Evolutionary conservation across 2,797 vertebrate genomes (phyloP).

Genomic region (Hippoglossus hippoglossus): DNA sequence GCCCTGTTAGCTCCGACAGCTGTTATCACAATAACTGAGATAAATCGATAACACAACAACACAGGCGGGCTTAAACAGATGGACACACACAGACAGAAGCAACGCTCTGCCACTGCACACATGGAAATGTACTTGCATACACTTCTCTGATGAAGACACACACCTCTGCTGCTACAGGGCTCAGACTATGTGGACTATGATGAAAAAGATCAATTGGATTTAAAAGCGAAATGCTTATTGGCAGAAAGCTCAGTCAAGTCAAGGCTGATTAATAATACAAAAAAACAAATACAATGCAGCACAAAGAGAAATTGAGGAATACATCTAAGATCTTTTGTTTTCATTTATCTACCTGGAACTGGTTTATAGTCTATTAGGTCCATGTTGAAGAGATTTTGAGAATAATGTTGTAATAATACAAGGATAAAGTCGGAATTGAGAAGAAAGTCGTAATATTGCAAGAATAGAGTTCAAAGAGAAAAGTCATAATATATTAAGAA

Average conservation of each 20-base stretch:
- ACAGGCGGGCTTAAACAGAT: slow-evolving; percentile 43
- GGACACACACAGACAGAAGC: slow-evolving; percentile 27
- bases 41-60: slow-evolving; percentile 67
- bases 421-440: too few species aligned
- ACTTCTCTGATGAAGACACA: not conserved
- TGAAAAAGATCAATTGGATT: slow-evolving; percentile 32
- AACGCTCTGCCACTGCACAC: slow-evolving; percentile 5
- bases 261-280: too few species aligned
- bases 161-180: slow-evolving; percentile 11
- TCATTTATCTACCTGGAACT: too few species aligned
- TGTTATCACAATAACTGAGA: slow-evolving; percentile 74
- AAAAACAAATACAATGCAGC: slow-evolving; percentile 1
- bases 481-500: too few species aligned
- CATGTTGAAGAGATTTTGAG: too few species aligned
- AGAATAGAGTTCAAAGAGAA: too few species aligned
- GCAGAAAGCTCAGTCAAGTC: too few species aligned
- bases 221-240: slow-evolving; percentile 21
- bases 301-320: not conserved
- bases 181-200: slow-evolving; percentile 11
- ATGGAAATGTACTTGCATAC: too few species aligned
- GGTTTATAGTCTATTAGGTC: too few species aligned
- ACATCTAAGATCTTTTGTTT: not conserved
- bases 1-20: slow-evolving; percentile 63
- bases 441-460: too few species aligned
- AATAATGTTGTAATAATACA: too few species aligned